Evolutionary conservation across 2,113 vertebrate genomes (phyloP), one percentile per base, ranked within the genome.

Genomic region (Indicator maculatus): DNA sequence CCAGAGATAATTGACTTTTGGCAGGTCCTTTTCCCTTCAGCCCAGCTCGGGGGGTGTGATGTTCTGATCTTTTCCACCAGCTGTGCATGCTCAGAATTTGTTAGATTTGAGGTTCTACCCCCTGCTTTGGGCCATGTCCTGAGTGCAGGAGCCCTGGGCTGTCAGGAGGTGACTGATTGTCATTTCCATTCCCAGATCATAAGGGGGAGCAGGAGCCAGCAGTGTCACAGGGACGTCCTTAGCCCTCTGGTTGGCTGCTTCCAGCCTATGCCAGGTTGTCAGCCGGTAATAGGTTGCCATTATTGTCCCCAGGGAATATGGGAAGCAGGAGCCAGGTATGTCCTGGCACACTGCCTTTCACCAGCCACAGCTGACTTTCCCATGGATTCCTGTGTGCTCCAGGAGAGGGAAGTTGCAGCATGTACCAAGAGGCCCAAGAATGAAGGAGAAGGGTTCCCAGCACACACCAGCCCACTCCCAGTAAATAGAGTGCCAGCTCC

Each of bases 401-500:
- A 31, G 41, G 65, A 41, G n/a, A 12, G 44, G 65, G 30, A 19
- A 67, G 65, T 47, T 4, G 11, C 63, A 44, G 6, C 64, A 21
- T 10, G 64, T n/a, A 45, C 41, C 8, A 7, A n/a, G 12, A 45
- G 28, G 65, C 41, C 30, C 65, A 31, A 23, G 65, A 21, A 7
- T 8, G 17, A 24, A 13, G 64, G 28, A 65, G 28, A 65, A 20
- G 17, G 20, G 64, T 23, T 45, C 21, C 12, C 41, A 45, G 28
- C 64, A 31, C 64, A 30, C 64, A 66, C 12, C 64, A 72, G 23
- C 27, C 15, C 8, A 28, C 11, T 66, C 44, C 71, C 20, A 9
- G 2, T 11, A 36, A 39, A n/a, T 0, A 23, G 36, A 5, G 28
- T 18, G 9, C 6, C 8, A 53, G n/a, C 58, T 45, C 1, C 0